Evolutionary conservation across 1,140 invertebrate species (phyloP), one percentile per base, ranked within the genome.

Genomic region (Aleiodes sp.): DNA sequence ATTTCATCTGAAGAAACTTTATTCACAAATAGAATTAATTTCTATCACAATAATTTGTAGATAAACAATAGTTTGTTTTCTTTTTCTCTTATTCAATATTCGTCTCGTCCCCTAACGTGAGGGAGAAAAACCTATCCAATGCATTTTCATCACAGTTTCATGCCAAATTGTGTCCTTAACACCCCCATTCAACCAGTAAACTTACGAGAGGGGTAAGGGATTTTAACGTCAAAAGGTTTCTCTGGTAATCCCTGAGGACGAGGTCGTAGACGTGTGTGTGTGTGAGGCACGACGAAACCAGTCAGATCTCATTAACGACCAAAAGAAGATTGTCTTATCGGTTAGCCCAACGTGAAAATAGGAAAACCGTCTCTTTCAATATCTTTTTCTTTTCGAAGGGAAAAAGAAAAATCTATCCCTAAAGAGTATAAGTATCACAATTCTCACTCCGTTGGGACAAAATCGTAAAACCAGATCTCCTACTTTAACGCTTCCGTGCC

Each of bases 171-270:
- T n/a, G n/a, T n/a, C 31, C 10, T 6, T 35, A 35, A 35, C 31
- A 35, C 31, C 4, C 31, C 4, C 10, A 6, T 6, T 35, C n/a
- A n/a, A n/a, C n/a, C n/a, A n/a, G 31, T 35, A 10, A 6, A 6
- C 4, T 35, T 4, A 35, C 31, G 31, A 35, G 31, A 35, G 10
- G 31, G 4, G 31, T 35, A 35, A 35, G 4, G 31, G 41, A 61
- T 19, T 65, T 66, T 62, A 63, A 57, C 65, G 64, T 67, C 70
- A 41, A 71, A 71, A 71, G 70, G 57, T 71, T 71, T 71, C 64
- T n/a, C 59, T 67, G 41, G 70, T 71, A 71, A 71, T 71, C 70
- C 70, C 64, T 28, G 28, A 71, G 65, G 60, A 67, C 28, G 65
- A 60, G 70, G 14, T 26, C 39, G 33, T 26, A 56, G 12, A 41